These are phyloP conservation scores for Hippolais icterina DNA, from an alignment of 2,113 vertebrate genomes.

Conservation along the genomic window DNA sequence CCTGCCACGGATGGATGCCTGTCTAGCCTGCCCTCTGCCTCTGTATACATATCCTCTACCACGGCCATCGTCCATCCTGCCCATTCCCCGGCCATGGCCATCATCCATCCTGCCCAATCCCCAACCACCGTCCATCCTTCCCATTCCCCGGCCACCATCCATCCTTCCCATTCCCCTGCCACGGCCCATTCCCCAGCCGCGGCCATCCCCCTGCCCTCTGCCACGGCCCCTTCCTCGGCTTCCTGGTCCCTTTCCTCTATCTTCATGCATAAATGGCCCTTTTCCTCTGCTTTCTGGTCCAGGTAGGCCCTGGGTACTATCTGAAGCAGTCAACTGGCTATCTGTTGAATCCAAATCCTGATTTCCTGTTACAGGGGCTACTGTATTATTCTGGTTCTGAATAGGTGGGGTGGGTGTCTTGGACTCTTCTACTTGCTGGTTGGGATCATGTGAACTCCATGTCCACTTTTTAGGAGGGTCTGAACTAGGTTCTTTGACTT, in stretches of 20 bases:
- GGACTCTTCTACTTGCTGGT: slow-evolving; percentile 69
- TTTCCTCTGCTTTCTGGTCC: slow-evolving; percentile 64
- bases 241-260: slow-evolving; percentile 61
- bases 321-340: slow-evolving; percentile 59
- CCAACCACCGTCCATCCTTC: slow-evolving; percentile 65
- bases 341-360: slow-evolving; percentile 69
- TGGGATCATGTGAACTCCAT: slow-evolving; percentile 74
- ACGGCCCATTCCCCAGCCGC: slow-evolving; percentile 68
- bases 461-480: slow-evolving; percentile 75
- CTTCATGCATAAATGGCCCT: slow-evolving; percentile 66
- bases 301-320: slow-evolving; percentile 58
- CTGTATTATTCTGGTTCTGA: slow-evolving; percentile 49
- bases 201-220: slow-evolving; percentile 70
- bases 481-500: slow-evolving; percentile 67
- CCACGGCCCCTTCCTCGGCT: slow-evolving; percentile 72
- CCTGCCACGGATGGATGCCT: slow-evolving; percentile 57
- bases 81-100: slow-evolving; percentile 59
- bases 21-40: slow-evolving; percentile 69
- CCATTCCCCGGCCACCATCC: slow-evolving; percentile 69
- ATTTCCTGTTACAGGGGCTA: slow-evolving; percentile 52
- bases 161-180: slow-evolving; percentile 61
- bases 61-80: slow-evolving; percentile 65
- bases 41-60: slow-evolving; percentile 72
- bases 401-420: slow-evolving; percentile 63
- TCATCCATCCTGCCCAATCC: slow-evolving; percentile 73